phyloP scores from a whole-genome alignment of 2,113 vertebrate species.

The Onychostruthus taczanowskii region DNA sequence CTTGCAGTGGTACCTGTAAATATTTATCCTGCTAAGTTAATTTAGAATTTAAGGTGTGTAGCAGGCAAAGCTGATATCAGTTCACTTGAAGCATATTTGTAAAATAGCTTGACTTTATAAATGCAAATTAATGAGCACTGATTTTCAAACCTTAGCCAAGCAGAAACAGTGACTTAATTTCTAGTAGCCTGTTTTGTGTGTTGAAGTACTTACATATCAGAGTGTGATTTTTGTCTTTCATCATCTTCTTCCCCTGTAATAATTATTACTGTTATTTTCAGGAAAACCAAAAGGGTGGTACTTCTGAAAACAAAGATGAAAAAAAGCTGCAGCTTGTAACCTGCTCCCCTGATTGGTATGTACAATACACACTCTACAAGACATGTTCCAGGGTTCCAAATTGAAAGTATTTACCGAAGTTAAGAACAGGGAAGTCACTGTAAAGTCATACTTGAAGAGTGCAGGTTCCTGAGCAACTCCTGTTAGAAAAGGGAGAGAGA shows the following conservation, averaged over 20 bases:
- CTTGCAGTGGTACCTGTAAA: neutral
- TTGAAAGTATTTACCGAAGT: neutral
- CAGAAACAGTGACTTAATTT: neutral
- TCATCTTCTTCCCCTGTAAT: neutral
- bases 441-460: neutral
- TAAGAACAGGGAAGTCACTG: neutral
- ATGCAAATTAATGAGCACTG: neutral
- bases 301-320: constrained; percentile 78
- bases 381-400: neutral
- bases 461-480: neutral
- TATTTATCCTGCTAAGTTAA: neutral
- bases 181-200: neutral
- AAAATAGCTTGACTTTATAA: neutral
- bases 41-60: neutral
- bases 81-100: neutral
- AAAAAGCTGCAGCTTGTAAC: constrained; percentile 81
- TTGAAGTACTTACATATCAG: neutral
- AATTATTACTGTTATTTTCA: constrained; percentile 56
- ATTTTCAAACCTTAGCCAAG: neutral
- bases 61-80: neutral
- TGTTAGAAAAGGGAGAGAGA: neutral
- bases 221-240: neutral
- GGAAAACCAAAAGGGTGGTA: constrained; percentile 73
- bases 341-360: constrained; percentile 89
- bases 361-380: neutral